Conservation (phyloP, 2,797 vertebrate species). For the Cichlasoma orientale region DNA sequence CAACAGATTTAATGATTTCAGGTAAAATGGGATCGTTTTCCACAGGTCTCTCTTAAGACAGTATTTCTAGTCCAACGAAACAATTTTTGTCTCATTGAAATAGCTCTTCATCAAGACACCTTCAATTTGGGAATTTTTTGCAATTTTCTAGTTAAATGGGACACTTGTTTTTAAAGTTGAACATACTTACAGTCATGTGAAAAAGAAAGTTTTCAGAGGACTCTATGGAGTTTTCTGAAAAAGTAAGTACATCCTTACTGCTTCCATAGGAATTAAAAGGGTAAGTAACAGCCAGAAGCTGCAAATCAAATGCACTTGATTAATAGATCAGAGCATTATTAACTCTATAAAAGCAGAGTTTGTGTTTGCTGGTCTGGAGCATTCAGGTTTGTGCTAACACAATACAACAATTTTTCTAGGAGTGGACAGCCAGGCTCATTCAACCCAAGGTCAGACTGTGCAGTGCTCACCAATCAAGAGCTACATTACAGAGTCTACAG, state of each 20-base stretch:
- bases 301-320: background rate
- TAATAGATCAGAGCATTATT: background rate
- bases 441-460: background rate
- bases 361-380: fast-evolving
- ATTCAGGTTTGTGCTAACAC: background rate
- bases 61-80: background rate
- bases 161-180: background rate
- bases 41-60: background rate
- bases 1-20: background rate
- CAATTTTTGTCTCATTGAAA: background rate
- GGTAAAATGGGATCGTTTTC: background rate
- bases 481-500: background rate
- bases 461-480: background rate
- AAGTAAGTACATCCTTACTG: background rate
- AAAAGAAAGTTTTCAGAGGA: background rate
- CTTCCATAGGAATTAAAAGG: background rate
- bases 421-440: background rate
- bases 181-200: background rate
- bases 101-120: background rate
- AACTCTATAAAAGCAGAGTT: too few relatives aligned
- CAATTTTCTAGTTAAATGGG: background rate
- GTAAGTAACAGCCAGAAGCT: background rate
- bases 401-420: background rate
- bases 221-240: background rate
- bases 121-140: too few relatives aligned